Evolutionary conservation across 2,113 vertebrate species (phyloP), one percentile per base, ranked within the genome.

Genomic region (Labeo rohita): DNA sequence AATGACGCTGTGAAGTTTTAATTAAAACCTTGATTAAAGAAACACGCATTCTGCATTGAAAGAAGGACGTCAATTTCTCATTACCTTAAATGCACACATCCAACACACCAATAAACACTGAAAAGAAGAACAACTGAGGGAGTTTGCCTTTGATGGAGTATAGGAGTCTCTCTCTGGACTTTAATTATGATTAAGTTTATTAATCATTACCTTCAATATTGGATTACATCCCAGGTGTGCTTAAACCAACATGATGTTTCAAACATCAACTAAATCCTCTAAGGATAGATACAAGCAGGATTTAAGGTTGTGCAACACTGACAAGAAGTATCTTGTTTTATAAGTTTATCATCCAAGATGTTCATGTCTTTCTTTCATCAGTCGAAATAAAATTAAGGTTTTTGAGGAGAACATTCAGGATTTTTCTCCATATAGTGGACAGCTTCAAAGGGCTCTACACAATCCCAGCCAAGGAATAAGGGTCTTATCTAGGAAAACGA

Each of bases 21-120:
- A 95, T 95, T 95, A 95, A 94, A 94, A 91, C 90, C 93, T 93
- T 95, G 94, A 95, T 95, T 94, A 94, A 95, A 92, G 91, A 86
- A 80, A 80, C 75, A 87, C 92, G 90, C 92, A 90, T 90, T 91
- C 88, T 63, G 8, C 45, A 43, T 50, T 91, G 90, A 92, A 91
- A 93, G 91, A 92, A 93, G 90, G 90, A 88, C 89, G 87, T 90
- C 93, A 94, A 92, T 94, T 92, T 91, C 93, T 92, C 84, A 91
- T 92, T 91, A 87, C 88, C 84, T 85, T 88, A 90, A 84, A 80
- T 73, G 79, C 72, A 80, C 84, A 80, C 56, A 75, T 50, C 76
- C 72, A 66, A 74, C 49, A 63, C 49, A 36, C 36, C 49, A 56
- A 16, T 16, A 7, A 61, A 54, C 18, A 66, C 34, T 34, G 34